These are phyloP conservation scores for Junonia oenone DNA, from an alignment of 2,888 invertebrate genomes.

Conservation along the genomic window DNA sequence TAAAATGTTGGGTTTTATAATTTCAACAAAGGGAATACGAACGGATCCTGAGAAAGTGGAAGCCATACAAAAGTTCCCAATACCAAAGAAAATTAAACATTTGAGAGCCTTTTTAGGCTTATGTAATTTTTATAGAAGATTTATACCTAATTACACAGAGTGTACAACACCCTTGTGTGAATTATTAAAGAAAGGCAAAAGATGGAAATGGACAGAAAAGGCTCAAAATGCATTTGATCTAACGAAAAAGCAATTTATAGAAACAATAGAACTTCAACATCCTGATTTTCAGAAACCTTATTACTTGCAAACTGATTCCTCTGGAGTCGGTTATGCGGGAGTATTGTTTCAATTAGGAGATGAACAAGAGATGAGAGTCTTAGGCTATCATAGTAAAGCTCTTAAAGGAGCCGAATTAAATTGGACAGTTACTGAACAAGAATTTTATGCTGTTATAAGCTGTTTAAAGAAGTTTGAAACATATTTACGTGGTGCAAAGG, in stretches of 20 bases:
- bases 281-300: neutral
- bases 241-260: constrained; percentile 24
- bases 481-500: constrained; percentile 29
- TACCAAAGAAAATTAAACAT: constrained; percentile 30
- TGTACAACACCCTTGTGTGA: constrained; percentile 20
- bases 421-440: constrained; percentile 35
- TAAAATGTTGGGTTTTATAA: constrained; percentile 29
- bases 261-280: neutral
- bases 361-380: constrained; percentile 16
- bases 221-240: constrained; percentile 27
- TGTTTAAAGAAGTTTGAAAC: constrained; percentile 33
- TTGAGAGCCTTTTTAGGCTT: constrained; percentile 33
- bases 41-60: constrained; percentile 23
- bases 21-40: constrained; percentile 22
- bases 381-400: constrained; percentile 28
- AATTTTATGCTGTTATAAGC: constrained; percentile 31
- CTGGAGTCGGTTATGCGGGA: neutral
- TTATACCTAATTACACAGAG: constrained; percentile 25
- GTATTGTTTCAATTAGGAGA: neutral
- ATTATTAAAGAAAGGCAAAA: constrained; percentile 26
- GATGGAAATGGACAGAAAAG: constrained; percentile 25
- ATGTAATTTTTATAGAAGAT: constrained; percentile 32
- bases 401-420: constrained; percentile 22
- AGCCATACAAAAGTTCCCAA: constrained; percentile 28
- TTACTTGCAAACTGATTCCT: neutral